Conservation (phyloP, 2,797 vertebrate genomes). For the Australoheros facetus region DNA sequence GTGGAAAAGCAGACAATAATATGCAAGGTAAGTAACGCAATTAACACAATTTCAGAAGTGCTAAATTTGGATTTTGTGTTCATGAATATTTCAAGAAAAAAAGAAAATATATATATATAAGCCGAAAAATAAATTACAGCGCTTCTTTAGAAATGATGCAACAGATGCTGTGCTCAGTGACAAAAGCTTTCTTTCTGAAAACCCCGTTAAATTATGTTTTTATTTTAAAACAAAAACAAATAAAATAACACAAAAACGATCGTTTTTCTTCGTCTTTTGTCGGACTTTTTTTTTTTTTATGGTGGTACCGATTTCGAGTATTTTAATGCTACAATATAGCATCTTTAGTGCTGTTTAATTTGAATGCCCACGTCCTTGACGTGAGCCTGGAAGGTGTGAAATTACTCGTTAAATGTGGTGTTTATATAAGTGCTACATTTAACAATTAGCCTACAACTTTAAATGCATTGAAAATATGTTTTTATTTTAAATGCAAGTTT, state of each 20-base stretch:
- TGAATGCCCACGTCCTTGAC: neutral
- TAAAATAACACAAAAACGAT: neutral
- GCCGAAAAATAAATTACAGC: neutral
- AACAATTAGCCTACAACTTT: neutral
- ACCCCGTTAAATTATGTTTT: no score
- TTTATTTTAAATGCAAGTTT: neutral
- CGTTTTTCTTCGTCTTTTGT: neutral
- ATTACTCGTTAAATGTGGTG: neutral
- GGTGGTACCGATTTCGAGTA: neutral
- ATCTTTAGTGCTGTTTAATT: neutral
- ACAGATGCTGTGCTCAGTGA: neutral
- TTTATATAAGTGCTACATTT: neutral
- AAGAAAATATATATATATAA: neutral
- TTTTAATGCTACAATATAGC: neutral
- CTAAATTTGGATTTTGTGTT: neutral
- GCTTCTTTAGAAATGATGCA: neutral
- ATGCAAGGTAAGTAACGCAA: slow-evolving; percentile 89
- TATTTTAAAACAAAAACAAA: no score
- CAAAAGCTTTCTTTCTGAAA: neutral
- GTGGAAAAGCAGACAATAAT: slow-evolving; percentile 98
- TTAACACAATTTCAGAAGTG: neutral
- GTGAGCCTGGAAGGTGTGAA: neutral
- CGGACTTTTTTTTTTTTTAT: neutral
- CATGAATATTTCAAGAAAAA: neutral
- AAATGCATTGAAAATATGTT: neutral